phyloP scores from a whole-genome alignment of 1,140 invertebrate genomes.

The Drosophila sproati region DNA sequence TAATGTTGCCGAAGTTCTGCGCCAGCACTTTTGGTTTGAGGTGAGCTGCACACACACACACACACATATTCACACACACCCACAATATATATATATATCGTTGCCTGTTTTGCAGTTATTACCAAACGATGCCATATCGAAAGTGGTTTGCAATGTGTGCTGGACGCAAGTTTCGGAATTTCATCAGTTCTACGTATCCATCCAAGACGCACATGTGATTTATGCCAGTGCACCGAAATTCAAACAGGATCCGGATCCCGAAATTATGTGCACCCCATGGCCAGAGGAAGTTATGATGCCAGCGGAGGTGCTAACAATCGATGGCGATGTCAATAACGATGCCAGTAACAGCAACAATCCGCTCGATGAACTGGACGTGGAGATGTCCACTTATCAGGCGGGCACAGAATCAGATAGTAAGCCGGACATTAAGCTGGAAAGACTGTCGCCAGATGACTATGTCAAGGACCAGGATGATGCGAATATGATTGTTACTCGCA shows the following conservation, averaged over 20 bases:
- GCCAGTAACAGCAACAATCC: slow-evolving; percentile 53
- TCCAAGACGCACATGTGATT: slow-evolving; percentile 73
- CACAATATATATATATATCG: slow-evolving; percentile 8
- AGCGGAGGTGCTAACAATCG: slow-evolving; percentile 59
- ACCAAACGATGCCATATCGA: slow-evolving; percentile 72
- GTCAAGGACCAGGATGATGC: slow-evolving; percentile 50
- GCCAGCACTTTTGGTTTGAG: slow-evolving; percentile 81
- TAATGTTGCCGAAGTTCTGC: slow-evolving; percentile 66
- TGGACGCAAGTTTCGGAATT: slow-evolving; percentile 80
- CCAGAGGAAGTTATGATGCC: slow-evolving; percentile 71
- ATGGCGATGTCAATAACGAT: slow-evolving; percentile 25
- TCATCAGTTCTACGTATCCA: slow-evolving; percentile 78
- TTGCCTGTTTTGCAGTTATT: slow-evolving; percentile 35
- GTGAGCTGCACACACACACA: slow-evolving; percentile 37
- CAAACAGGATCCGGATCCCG: slow-evolving; percentile 67
- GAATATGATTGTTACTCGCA: slow-evolving; percentile 62
- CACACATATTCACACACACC: slow-evolving; percentile 16
- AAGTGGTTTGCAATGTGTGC: slow-evolving; percentile 74
- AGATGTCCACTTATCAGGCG: slow-evolving; percentile 22
- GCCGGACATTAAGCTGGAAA: slow-evolving; percentile 57
- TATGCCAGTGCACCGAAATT: slow-evolving; percentile 64
- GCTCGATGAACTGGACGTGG: slow-evolving; percentile 60
- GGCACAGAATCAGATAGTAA: slow-evolving; percentile 40
- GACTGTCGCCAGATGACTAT: slow-evolving; percentile 55
- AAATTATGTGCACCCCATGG: slow-evolving; percentile 55